Percentiles rank a stretch among this genome's conserved stretches.
Evolutionary conservation across 2,888 invertebrate genomes (phyloP).

Genomic region (Galerucella calmariensis): DNA sequence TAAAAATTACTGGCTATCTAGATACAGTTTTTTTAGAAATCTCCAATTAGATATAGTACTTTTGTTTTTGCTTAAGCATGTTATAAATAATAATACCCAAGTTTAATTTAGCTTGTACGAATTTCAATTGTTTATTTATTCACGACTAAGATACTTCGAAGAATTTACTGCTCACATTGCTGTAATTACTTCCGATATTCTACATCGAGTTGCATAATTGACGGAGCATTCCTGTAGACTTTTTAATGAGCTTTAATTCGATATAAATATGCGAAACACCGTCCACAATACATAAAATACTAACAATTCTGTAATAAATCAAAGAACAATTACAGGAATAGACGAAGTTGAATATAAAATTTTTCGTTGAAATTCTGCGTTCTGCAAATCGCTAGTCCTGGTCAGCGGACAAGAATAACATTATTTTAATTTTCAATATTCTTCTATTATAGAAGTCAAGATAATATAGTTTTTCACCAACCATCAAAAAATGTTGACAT

Average conservation of each 20-base stretch:
- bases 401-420: constrained; percentile 39
- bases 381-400: constrained; percentile 25
- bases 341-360: constrained; percentile 36
- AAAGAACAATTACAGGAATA: constrained; percentile 45
- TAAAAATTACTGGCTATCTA: too few species aligned
- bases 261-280: constrained; percentile 34
- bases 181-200: constrained; percentile 18
- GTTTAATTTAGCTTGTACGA: neutral
- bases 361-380: constrained; percentile 40
- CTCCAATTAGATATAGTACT: too few species aligned
- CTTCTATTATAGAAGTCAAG: too few species aligned
- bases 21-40: too few species aligned
- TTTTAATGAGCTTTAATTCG: constrained; percentile 32
- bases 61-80: neutral
- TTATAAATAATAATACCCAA: neutral
- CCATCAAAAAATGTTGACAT: too few species aligned
- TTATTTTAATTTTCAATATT: neutral
- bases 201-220: constrained; percentile 23
- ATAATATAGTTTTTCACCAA: too few species aligned
- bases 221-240: constrained; percentile 28
- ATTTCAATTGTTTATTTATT: constrained; percentile 10
- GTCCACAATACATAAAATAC: constrained; percentile 31
- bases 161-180: constrained; percentile 13
- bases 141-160: constrained; percentile 6
- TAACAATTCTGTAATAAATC: constrained; percentile 41